These are phyloP conservation scores for Glyptemys insculpta DNA, from an alignment of 2,797 vertebrate genomes.

Conservation along the genomic window DNA sequence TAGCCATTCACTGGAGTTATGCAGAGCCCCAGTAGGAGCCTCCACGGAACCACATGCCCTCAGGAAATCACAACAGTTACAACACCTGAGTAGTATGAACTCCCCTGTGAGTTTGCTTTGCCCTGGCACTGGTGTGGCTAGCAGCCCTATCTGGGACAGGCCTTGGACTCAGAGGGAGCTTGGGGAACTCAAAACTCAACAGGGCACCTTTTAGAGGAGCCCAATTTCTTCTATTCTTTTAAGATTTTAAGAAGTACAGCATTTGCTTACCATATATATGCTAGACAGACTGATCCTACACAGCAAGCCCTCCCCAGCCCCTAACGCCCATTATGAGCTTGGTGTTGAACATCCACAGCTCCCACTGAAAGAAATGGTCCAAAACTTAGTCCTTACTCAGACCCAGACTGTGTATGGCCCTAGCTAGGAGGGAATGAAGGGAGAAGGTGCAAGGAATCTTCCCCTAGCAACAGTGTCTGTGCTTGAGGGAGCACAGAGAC, in stretches of 20 bases:
- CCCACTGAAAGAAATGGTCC: neutral
- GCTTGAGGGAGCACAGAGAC: neutral
- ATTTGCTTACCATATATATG: fast-evolving
- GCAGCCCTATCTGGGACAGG: neutral
- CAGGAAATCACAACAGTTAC: neutral
- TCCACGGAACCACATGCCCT: neutral
- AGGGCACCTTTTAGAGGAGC: neutral
- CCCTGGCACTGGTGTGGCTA: too few relatives aligned
- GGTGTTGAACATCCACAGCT: neutral
- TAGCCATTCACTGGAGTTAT: constrained; percentile 26
- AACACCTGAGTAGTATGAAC: neutral
- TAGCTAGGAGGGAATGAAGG: neutral
- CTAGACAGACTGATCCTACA: fast-evolving
- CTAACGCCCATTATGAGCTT: fast-evolving
- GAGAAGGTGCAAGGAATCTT: neutral
- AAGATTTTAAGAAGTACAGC: neutral
- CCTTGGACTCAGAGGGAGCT: neutral
- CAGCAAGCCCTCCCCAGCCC: neutral
- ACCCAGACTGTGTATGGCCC: neutral
- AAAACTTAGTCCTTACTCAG: neutral
- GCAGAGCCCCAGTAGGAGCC: neutral
- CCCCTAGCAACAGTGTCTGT: neutral
- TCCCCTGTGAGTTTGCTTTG: neutral
- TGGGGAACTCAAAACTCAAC: neutral
- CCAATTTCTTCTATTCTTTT: neutral